Evolutionary conservation across 2,888 invertebrate genomes (phyloP), one percentile per base, ranked within the genome.

Genomic region (Dryobota labecula): DNA sequence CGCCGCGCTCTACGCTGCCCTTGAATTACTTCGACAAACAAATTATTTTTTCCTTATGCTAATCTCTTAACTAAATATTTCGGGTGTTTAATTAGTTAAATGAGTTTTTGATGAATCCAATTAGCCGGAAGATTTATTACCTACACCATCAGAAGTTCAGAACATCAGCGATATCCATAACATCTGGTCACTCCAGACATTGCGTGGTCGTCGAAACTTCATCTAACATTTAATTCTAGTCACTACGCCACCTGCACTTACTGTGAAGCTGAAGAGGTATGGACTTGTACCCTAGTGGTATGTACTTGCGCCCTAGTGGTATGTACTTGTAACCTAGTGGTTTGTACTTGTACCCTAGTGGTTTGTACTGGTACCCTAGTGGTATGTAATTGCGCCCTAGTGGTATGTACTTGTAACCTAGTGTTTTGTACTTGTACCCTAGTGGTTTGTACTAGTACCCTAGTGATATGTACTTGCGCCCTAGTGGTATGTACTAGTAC

Each of bases 11-110:
- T 30, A 8, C 49, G 30, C 30, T 33, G 30, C 41, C 33, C 43
- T 43, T 53, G 7, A 43, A 27, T 49, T 33, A 56, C 38, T 70
- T 45, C 18, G 15, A 20, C 7, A 24, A 70, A 70, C 27, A 33
- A 30, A 45, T 56, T 4, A 30, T 69, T 45, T 30, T 45, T 15
- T 30, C 45, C 27, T 43, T 36, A 68, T 33, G 18, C 8, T 56
- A 56, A 70, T 41, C 38, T 6, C 15, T 18, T 36, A 43, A 15
- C 15, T 6, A 27, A 53, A 33, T 24, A 27, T 38, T 38, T 9
- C n/a, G 13, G 27, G 27, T 45, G 15, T 69, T 54, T 69, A 8
- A 27, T 45, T 18, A 27, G 30, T 27, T 11, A 20, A 36, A 36
- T 60, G 7, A 24, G 24, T 27, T 43, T 68, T 53, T 33, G 24